Conservation (phyloP, 1,140 invertebrate species). For the Drosophila persimilis region DNA sequence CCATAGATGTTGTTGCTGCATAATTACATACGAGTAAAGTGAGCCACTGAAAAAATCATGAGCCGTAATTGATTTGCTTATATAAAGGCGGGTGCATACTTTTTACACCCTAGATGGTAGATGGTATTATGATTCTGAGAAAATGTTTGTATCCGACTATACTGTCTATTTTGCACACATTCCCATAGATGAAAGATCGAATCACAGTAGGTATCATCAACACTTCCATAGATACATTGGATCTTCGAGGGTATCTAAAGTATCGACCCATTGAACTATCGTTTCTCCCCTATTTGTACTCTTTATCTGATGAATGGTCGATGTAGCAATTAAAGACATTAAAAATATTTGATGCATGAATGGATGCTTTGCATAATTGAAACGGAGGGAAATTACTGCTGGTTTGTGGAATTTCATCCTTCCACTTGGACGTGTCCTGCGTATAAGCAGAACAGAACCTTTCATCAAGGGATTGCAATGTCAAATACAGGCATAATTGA, state of each 20-base stretch:
- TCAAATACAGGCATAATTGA: conserved; percentile 33
- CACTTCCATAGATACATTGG: too few species aligned
- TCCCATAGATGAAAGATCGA: too few species aligned
- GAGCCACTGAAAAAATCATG: conserved; percentile 48
- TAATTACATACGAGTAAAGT: conserved; percentile 43
- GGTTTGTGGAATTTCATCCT: not conserved
- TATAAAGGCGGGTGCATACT: conserved; percentile 10
- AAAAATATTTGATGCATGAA: conserved; percentile 9
- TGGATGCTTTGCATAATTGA: conserved; percentile 9
- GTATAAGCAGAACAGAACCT: too few species aligned
- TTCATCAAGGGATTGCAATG: not conserved
- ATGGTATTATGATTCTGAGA: not conserved
- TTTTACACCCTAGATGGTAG: not conserved
- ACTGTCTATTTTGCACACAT: too few species aligned
- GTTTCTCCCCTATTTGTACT: not conserved
- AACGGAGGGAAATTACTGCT: not conserved
- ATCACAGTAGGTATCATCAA: too few species aligned
- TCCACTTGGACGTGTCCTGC: not conserved
- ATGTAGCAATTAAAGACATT: conserved; percentile 35
- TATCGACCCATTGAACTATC: too few species aligned
- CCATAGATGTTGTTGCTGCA: conserved; percentile 21
- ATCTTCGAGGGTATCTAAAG: too few species aligned
- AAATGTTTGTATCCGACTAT: too few species aligned
- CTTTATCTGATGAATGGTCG: conserved; percentile 6
- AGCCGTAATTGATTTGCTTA: conserved; percentile 36